Evolutionary conservation across 2,888 invertebrate genomes (phyloP).

Genomic region (Drosophila prolongata): DNA sequence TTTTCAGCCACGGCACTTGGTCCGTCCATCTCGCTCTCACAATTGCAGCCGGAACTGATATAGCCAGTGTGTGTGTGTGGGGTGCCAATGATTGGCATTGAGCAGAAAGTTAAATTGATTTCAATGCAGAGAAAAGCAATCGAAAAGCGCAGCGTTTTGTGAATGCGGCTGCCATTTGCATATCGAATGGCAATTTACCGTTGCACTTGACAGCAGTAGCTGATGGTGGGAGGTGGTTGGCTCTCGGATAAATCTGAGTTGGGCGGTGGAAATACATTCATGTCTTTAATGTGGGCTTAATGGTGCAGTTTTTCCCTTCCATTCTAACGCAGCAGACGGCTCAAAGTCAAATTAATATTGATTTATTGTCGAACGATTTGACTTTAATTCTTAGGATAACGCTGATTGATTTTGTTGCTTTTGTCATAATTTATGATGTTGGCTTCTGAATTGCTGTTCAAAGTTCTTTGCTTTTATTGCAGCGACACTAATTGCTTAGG

Average conservation of each 20-base stretch:
- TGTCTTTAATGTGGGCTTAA: conserved; percentile 22
- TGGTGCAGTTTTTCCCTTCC: conserved; percentile 6
- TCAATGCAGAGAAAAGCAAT: conserved; percentile 71
- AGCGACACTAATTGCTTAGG: neutral
- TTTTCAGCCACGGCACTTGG: conserved; percentile 27
- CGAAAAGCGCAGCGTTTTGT: conserved; percentile 75
- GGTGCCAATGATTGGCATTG: conserved; percentile 79
- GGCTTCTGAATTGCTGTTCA: neutral
- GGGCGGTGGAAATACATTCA: neutral
- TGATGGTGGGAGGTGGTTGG: neutral
- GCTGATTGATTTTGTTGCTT: neutral
- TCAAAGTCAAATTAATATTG: conserved; percentile 10
- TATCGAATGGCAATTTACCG: conserved; percentile 77
- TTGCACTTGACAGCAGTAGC: conserved; percentile 64
- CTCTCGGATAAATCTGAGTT: conserved; percentile 9
- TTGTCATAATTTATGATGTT: neutral
- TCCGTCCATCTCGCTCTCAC: conserved; percentile 6
- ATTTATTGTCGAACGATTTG: conserved; percentile 9
- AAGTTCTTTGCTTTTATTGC: neutral
- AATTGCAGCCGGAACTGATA: conserved; percentile 44
- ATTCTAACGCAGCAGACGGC: neutral
- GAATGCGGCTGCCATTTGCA: conserved; percentile 75
- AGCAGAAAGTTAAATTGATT: conserved; percentile 79
- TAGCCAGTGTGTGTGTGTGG: conserved; percentile 35
- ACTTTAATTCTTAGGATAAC: conserved; percentile 2